Evolutionary conservation across 23 tunicate genomes (phyloP), one percentile per base, ranked within the genome.

Genomic region (Corella eumyota): DNA sequence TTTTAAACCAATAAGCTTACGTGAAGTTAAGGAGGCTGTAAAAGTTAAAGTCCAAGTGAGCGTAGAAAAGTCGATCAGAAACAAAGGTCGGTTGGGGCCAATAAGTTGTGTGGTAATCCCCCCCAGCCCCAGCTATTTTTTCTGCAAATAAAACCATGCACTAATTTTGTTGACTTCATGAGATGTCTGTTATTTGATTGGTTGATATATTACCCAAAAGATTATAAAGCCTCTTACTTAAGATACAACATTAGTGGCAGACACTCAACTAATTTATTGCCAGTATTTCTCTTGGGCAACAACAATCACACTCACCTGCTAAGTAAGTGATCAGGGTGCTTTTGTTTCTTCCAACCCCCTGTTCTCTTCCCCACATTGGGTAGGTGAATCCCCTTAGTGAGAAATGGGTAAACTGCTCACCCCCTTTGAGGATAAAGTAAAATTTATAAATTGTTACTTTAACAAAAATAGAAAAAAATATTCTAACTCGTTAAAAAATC

Each of bases 71-170:
- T 51, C 85, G 74, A 49, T 67, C 76, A 4, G 96, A 78, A n/a
- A 88, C 88, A 68, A 78, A 88, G 23, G 99, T 93, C 28, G 99
- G 65, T 64, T 93, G 99, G 2, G 99, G 95, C 99, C 99, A 93
- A 51, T 93, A 93, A 17, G 99, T 85, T 35, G 93, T 88, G 66
- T 93, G 80, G 60, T 84, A 93, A 51, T 93, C 99, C 7, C 99
- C 99, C 1, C 88, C 96, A 33, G 96, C 96, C 23, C 75, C 75
- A 17, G 66, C 80, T 3, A 66, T 45, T 6, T 27, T 35, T 60
- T 78, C 85, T 78, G 35, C 36, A 59, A 71, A n/a, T n/a, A n/a
- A n/a, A n/a, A n/a, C n/a, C n/a, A n/a, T n/a, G n/a, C n/a, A n/a
- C n/a, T n/a, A n/a, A n/a, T n/a, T n/a, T n/a, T n/a, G n/a, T n/a